These are phyloP conservation scores for Coccyzus lansbergi DNA, from an alignment of 2,797 vertebrate genomes.

Conservation along the genomic window DNA sequence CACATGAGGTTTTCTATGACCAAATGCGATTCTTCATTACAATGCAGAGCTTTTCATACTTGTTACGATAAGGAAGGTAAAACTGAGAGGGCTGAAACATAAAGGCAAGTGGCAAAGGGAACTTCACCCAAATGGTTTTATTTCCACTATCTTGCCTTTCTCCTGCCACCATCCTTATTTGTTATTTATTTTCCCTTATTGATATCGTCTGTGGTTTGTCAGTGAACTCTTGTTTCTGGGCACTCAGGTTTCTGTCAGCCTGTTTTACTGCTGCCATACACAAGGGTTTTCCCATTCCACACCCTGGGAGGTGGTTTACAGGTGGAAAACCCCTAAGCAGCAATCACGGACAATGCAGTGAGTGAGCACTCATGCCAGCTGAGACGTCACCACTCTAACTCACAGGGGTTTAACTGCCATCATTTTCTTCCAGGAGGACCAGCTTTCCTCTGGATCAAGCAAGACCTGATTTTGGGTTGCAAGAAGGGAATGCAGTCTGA, in stretches of 20 bases:
- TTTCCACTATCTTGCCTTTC: not conserved
- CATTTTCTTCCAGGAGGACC: not conserved
- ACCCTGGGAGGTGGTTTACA: fast-evolving
- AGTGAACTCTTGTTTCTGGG: not conserved
- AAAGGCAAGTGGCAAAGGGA: not conserved
- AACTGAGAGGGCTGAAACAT: not conserved
- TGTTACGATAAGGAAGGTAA: not conserved
- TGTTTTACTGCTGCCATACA: not conserved
- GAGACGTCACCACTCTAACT: no score
- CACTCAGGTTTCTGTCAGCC: not conserved
- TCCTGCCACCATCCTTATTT: not conserved
- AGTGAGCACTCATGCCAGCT: not conserved
- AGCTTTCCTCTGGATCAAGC: no score
- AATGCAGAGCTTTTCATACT: not conserved
- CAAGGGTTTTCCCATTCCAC: not conserved
- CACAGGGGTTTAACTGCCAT: not conserved
- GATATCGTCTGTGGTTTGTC: not conserved
- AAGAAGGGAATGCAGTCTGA: not conserved
- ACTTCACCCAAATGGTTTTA: not conserved
- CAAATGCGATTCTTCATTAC: not conserved
- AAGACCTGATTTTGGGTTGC: not conserved
- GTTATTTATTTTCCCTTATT: not conserved
- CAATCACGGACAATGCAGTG: no score
- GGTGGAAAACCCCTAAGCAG: not conserved
- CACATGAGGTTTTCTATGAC: not conserved